These are phyloP conservation scores for Cheumatopsyche charites DNA, from an alignment of 1,140 invertebrate species.

Conservation along the genomic window DNA sequence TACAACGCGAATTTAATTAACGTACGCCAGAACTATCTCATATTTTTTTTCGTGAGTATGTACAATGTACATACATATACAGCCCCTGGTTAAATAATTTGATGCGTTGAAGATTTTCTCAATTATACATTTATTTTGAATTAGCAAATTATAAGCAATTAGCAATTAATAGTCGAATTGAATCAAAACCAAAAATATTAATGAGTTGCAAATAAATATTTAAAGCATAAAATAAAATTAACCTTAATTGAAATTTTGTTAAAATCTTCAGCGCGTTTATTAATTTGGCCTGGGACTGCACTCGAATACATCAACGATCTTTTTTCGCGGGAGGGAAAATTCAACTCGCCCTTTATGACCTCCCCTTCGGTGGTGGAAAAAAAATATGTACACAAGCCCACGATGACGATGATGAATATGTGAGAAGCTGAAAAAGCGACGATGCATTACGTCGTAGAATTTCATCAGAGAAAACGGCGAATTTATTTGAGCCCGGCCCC, in stretches of 20 bases:
- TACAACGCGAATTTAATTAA: neutral
- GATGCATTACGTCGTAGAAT: conserved; percentile 10
- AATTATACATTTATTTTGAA: no score
- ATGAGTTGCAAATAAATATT: no score
- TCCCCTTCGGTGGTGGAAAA: neutral
- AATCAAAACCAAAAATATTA: no score
- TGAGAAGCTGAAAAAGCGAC: conserved; percentile 13
- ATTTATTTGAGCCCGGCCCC: conserved; percentile 3
- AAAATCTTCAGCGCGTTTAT: no score
- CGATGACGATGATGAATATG: conserved; percentile 9
- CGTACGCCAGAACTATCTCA: neutral
- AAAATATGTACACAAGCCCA: neutral
- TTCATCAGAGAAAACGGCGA: conserved; percentile 7
- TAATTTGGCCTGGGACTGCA: no score
- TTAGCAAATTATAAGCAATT: no score
- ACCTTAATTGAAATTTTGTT: no score
- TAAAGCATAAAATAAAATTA: no score
- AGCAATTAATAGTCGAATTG: no score
- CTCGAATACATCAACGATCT: neutral
- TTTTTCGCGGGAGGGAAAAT: neutral
- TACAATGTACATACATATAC: no score
- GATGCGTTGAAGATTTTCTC: no score
- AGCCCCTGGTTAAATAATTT: no score
- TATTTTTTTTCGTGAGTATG: neutral
- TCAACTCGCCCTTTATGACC: conserved; percentile 2